Evolutionary conservation across 2,797 vertebrate species (phyloP).

Genomic region (Microchirus variegatus): DNA sequence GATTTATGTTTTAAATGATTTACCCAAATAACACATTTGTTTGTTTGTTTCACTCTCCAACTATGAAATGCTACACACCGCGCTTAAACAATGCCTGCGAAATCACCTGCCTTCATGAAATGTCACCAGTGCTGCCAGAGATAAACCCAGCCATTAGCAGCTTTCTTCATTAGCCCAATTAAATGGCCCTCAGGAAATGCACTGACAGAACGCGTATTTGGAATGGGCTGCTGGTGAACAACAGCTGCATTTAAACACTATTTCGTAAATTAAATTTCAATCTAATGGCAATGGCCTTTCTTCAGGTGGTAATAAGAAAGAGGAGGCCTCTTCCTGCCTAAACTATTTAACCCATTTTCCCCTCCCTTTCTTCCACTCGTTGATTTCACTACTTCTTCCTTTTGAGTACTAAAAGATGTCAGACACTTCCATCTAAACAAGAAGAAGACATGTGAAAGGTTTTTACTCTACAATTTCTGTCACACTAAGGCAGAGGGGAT

Average conservation of each 20-base stretch:
- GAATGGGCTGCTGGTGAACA: conserved; percentile 74
- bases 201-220: conserved; percentile 71
- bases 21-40: conserved; percentile 26
- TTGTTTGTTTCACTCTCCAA: not conserved
- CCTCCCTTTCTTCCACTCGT: conserved; percentile 29
- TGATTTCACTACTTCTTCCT: conserved; percentile 43
- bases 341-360: conserved; percentile 59
- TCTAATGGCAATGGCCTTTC: conserved; percentile 81
- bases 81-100: conserved; percentile 60
- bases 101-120: conserved; percentile 75
- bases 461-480: conserved; percentile 28
- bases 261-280: conserved; percentile 84
- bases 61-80: conserved; percentile 34
- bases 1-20: conserved; percentile 18
- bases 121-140: conserved; percentile 66
- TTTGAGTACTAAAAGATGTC: conserved; percentile 53
- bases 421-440: conserved; percentile 43
- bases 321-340: conserved; percentile 50
- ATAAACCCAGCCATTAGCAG: conserved; percentile 78
- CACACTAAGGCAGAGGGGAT: conserved; percentile 10
- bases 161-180: conserved; percentile 83
- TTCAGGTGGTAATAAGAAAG: conserved; percentile 76
- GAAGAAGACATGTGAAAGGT: conserved; percentile 15
- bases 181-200: conserved; percentile 78
- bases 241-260: conserved; percentile 82